A percentile compares a stretch with the other conserved stretches of the same genome.
These are phyloP conservation scores for Zaprionus gabonicus DNA, from an alignment of 1,140 invertebrate genomes.

Conservation along the genomic window DNA sequence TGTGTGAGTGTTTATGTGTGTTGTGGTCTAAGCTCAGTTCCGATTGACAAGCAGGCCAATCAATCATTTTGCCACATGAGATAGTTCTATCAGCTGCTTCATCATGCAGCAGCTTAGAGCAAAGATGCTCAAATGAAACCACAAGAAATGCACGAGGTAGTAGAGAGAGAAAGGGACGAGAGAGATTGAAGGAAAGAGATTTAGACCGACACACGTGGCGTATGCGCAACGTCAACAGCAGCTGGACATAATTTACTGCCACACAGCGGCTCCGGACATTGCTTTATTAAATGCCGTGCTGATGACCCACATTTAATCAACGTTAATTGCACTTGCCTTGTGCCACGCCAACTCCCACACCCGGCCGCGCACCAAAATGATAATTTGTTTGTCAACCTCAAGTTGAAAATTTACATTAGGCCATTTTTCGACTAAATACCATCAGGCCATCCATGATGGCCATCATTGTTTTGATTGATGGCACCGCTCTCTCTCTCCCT, in stretches of 20 bases:
- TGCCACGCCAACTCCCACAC: not conserved
- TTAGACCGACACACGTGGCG: constrained; percentile 22
- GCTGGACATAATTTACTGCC: constrained; percentile 60
- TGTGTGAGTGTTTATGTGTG: not conserved
- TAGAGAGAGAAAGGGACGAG: not conserved
- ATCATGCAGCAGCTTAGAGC: constrained; percentile 8
- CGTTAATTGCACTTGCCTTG: constrained; percentile 52
- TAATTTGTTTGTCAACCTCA: constrained; percentile 79
- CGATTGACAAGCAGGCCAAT: constrained; percentile 16
- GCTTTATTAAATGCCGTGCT: constrained; percentile 47
- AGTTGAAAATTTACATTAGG: constrained; percentile 54
- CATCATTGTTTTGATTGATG: constrained; percentile 69
- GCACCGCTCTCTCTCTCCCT: constrained; percentile 18
- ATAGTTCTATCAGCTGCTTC: constrained; percentile 13
- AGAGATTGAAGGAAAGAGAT: not conserved
- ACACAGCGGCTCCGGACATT: constrained; percentile 41
- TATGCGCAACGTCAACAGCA: constrained; percentile 55
- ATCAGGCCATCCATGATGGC: constrained; percentile 36
- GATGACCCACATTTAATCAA: constrained; percentile 75
- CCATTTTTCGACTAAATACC: constrained; percentile 56
- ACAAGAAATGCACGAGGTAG: not conserved
- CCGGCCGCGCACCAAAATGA: constrained; percentile 26
- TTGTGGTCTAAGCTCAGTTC: not conserved
- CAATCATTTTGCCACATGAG: constrained; percentile 13
- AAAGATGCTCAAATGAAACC: not conserved